phyloP scores from a whole-genome alignment of 2,797 vertebrate species.

The Fundulus diaphanus region DNA sequence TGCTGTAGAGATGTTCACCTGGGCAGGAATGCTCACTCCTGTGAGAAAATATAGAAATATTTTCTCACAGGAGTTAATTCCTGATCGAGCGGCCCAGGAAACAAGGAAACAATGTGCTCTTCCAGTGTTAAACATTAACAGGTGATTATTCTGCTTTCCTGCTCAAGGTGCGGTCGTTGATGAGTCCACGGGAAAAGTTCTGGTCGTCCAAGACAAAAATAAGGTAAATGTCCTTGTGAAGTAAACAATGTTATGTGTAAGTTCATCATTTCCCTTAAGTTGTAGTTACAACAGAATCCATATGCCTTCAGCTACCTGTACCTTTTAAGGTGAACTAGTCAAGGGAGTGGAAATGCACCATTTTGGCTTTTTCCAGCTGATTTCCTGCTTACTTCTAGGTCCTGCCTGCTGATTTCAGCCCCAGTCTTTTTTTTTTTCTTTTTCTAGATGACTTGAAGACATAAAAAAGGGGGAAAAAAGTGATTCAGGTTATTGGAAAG shows the following conservation, averaged over 20 bases:
- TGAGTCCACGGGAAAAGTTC: conserved; percentile 86
- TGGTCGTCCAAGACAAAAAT: conserved; percentile 94
- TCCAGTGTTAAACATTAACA: background rate
- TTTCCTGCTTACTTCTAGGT: too few relatives aligned
- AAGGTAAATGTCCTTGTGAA: conserved; percentile 76
- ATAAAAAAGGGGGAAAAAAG: background rate
- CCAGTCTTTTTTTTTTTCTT: too few relatives aligned
- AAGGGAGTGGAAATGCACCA: background rate
- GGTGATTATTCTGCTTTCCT: background rate
- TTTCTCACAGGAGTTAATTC: background rate
- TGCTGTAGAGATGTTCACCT: background rate
- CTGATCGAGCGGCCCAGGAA: background rate
- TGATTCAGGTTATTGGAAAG: background rate
- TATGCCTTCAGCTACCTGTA: background rate
- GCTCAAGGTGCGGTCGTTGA: conserved; percentile 91
- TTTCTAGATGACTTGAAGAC: background rate
- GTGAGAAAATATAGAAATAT: too few relatives aligned
- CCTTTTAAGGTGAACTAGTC: background rate
- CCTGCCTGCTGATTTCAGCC: too few relatives aligned
- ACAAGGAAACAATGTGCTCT: background rate
- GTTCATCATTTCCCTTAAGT: too few relatives aligned
- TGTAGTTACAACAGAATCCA: background rate
- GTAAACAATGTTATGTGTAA: background rate
- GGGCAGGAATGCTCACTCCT: too few relatives aligned
- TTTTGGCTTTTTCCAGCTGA: background rate